These are phyloP conservation scores for Apocheima hispidaria DNA, from an alignment of 2,888 invertebrate species.

Conservation along the genomic window DNA sequence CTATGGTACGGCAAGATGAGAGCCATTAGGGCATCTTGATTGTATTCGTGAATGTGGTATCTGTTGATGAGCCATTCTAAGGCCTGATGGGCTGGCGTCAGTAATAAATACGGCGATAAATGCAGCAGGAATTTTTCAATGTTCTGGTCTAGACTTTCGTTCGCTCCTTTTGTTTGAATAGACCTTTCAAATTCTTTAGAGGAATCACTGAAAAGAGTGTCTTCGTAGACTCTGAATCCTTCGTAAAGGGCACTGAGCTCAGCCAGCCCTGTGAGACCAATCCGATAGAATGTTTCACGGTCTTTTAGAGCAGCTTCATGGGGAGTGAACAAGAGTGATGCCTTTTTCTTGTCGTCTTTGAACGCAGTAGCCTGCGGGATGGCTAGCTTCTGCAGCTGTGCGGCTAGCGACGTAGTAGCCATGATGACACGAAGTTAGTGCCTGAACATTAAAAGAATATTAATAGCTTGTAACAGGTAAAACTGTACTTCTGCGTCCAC, in stretches of 20 bases:
- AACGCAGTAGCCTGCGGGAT: slow-evolving; percentile 91
- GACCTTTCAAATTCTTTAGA: slow-evolving; percentile 93
- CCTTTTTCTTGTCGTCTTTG: slow-evolving; percentile 88
- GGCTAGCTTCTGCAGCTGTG: slow-evolving; percentile 91
- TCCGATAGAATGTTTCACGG: slow-evolving; percentile 93
- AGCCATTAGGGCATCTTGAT: slow-evolving; percentile 92
- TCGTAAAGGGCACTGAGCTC: slow-evolving; percentile 92
- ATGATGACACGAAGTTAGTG: slow-evolving; percentile 45
- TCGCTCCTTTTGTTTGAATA: slow-evolving; percentile 90
- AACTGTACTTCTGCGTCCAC: too few species aligned
- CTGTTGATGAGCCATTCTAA: slow-evolving; percentile 98
- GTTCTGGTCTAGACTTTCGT: slow-evolving; percentile 90
- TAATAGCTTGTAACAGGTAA: too few species aligned
- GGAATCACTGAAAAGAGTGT: slow-evolving; percentile 91
- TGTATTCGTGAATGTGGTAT: slow-evolving; percentile 95
- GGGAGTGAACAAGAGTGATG: slow-evolving; percentile 95
- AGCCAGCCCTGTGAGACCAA: slow-evolving; percentile 94
- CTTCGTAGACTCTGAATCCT: slow-evolving; percentile 90
- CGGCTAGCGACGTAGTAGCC: slow-evolving; percentile 89
- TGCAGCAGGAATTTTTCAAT: slow-evolving; percentile 93
- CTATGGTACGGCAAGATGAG: slow-evolving; percentile 97
- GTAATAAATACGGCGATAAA: slow-evolving; percentile 95
- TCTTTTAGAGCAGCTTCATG: slow-evolving; percentile 96
- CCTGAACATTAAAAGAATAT: slow-evolving; percentile 3
- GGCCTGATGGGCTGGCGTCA: slow-evolving; percentile 94